Base-by-base conservation (phyloP, 2,888 invertebrate species). In the Octonoba sinensis region DNA sequence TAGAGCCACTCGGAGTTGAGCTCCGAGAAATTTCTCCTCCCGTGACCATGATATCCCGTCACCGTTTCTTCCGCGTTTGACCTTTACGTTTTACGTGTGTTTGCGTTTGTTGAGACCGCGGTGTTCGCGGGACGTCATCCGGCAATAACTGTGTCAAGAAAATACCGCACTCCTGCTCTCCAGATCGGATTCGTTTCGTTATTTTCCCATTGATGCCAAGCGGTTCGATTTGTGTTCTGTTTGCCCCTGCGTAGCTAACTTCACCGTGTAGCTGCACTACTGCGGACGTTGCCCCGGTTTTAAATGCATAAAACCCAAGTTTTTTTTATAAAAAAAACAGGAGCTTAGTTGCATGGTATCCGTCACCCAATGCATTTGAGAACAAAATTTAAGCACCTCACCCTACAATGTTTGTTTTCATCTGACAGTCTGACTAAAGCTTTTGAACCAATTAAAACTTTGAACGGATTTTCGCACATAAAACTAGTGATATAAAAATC, bases 1-100 rank as follows among this genome's bases (percentile, higher is more conserved):
- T 54, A 20, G 20, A 54, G 18, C 54, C 20, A n/a, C 18, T n/a
- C 54, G 54, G 54, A 54, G 54, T 54, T 54, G 54, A 54, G 54
- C n/a, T 54, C 54, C 20, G 54, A 18, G 18, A 20, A 20, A 18
- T 20, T 54, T n/a, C 54, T 54, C 54, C 54, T 51, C 18, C 51
- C 12, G n/a, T 18, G 51, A 51, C 51, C 15, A 20, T 54, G 54
- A 15, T n/a, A 20, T 54, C 54, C 54, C 54, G 20, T 54, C 15
- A 20, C 20, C 20, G 54, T n/a, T n/a, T 18, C n/a, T 18, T 20
- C 18, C 54, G 54, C 54, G 54, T 54, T 54, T 54, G 54, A 54
- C 54, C 54, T 54, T 54, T 54, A 54, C 36, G 36, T 36, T 36
- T 36, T 36, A 36, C 36, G 36, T 36, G 36, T 36, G 36, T 36